Evolutionary conservation across 2,888 invertebrate species (phyloP).

Genomic region (Heliconius ismenius): DNA sequence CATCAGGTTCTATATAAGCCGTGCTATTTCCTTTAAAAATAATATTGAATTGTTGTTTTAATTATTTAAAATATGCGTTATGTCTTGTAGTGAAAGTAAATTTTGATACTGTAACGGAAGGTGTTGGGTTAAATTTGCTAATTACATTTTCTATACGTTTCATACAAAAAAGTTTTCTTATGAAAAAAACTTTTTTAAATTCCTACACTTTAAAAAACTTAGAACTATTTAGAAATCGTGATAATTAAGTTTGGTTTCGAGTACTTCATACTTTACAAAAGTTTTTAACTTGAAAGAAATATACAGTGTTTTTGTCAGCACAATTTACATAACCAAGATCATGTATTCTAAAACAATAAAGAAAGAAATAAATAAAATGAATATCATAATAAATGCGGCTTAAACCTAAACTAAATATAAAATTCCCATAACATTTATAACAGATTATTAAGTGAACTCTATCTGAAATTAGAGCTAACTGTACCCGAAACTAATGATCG

Average conservation of each 20-base stretch:
- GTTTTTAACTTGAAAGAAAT: no score
- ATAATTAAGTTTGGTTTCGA: no score
- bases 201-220: background rate
- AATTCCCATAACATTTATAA: slow-evolving; percentile 35
- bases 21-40: background rate
- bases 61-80: background rate
- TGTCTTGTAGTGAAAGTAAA: background rate
- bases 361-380: background rate
- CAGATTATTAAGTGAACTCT: slow-evolving; percentile 28
- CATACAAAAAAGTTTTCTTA: no score
- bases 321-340: background rate
- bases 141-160: background rate
- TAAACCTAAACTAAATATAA: background rate
- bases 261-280: no score
- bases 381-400: background rate
- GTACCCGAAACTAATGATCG: slow-evolving; percentile 43
- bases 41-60: background rate
- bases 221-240: no score
- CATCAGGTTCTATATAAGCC: background rate
- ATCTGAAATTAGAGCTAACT: slow-evolving; percentile 40
- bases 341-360: background rate
- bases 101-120: background rate
- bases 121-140: background rate
- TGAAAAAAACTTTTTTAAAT: background rate
- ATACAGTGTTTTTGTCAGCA: background rate